Evolutionary conservation across 2,797 vertebrate genomes (phyloP).

Genomic region (Anas bernieri): DNA sequence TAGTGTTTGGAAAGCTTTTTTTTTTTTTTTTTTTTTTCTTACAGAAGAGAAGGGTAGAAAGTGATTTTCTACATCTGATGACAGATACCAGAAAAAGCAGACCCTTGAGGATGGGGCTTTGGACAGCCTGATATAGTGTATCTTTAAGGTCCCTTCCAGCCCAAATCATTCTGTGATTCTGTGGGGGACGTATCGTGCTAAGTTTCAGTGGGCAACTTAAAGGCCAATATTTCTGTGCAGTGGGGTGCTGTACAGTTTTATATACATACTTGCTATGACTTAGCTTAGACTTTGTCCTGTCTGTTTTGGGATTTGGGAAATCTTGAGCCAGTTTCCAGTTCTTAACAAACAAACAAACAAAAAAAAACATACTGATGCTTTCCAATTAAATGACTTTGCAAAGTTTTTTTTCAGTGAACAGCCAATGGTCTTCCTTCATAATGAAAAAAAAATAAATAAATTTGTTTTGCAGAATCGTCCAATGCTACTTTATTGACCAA

Average conservation of each 20-base stretch:
- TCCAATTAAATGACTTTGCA: not conserved
- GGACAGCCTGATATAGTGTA: not conserved
- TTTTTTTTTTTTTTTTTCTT: not conserved
- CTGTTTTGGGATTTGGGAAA: not conserved
- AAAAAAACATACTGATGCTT: not conserved
- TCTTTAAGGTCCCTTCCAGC: not conserved
- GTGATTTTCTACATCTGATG: not conserved
- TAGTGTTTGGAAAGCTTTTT: not conserved
- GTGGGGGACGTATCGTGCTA: not conserved
- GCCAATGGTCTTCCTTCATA: not conserved
- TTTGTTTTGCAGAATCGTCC: slow-evolving; percentile 88
- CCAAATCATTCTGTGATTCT: not conserved
- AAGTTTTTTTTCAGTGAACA: not conserved
- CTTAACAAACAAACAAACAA: not conserved
- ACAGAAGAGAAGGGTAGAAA: not conserved
- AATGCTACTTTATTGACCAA: slow-evolving; percentile 97
- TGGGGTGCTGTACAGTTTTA: not conserved
- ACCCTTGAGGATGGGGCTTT: not conserved
- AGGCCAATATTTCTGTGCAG: not conserved
- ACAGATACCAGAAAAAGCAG: not conserved
- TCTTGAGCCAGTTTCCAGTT: not conserved
- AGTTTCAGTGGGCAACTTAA: not conserved
- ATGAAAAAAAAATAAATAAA: not conserved
- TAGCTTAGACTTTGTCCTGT: not conserved
- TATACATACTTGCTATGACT: not conserved